A percentile compares a stretch with the other conserved stretches of the same genome.
Evolutionary conservation across 2,797 vertebrate genomes (phyloP).

Genomic region (Tadarida brasiliensis): DNA sequence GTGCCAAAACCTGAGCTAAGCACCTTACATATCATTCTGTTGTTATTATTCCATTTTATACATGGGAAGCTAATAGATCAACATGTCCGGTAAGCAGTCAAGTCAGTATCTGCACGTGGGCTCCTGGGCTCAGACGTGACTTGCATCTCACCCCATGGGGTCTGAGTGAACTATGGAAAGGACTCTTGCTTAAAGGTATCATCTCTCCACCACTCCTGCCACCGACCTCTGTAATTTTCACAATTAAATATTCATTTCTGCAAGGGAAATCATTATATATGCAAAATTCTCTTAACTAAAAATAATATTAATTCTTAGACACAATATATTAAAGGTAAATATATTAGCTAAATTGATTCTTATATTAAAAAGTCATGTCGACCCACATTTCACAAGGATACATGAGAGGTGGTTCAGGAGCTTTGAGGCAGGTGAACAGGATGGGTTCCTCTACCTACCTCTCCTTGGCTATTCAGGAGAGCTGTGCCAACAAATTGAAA

Average conservation of each 20-base stretch:
- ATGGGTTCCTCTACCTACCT: neutral
- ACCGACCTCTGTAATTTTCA: neutral
- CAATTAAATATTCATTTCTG: neutral
- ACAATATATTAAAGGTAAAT: neutral
- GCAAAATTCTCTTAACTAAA: conserved; percentile 17
- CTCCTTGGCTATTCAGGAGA: neutral
- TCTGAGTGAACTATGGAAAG: neutral
- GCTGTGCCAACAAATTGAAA: neutral
- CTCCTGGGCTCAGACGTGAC: neutral
- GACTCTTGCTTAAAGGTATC: neutral
- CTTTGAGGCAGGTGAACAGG: neutral
- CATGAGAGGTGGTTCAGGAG: neutral
- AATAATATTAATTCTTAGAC: neutral
- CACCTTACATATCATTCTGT: neutral
- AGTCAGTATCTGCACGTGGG: neutral
- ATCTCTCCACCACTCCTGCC: neutral
- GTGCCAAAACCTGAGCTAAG: neutral
- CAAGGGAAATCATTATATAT: neutral
- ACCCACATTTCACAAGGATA: neutral
- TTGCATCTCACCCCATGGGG: neutral
- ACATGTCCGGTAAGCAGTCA: neutral
- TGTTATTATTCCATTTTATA: conserved; percentile 7
- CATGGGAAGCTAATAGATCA: neutral
- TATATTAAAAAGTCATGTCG: neutral
- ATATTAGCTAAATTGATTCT: neutral